Evolutionary conservation across 2,888 invertebrate species (phyloP).

Genomic region (Lasioglossum malachurum): DNA sequence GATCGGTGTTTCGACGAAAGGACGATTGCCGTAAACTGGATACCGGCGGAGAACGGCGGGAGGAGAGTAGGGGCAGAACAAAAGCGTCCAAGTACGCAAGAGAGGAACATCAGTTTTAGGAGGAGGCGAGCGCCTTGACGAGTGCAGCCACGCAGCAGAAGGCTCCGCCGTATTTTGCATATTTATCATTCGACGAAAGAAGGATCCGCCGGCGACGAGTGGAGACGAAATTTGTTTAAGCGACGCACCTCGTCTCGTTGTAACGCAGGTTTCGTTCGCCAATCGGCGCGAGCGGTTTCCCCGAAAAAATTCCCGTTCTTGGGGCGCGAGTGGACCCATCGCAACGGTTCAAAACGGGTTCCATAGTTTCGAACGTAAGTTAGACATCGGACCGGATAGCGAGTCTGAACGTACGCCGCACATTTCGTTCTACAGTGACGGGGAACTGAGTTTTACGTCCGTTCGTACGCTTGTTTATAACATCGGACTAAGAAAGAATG

Average conservation of each 20-base stretch:
- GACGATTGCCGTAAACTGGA: not conserved
- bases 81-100: constrained; percentile 38
- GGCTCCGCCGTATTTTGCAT: constrained; percentile 59
- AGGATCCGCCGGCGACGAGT: constrained; percentile 16
- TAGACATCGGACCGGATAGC: not conserved
- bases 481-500: not conserved
- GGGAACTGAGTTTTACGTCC: too few relatives aligned
- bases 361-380: constrained; percentile 81
- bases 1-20: constrained; percentile 9
- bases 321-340: constrained; percentile 17
- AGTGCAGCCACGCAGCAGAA: constrained; percentile 9
- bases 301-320: not conserved
- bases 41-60: not conserved
- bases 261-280: not conserved
- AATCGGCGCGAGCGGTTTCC: not conserved
- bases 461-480: too few relatives aligned
- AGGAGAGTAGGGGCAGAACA: constrained; percentile 11
- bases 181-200: constrained; percentile 63
- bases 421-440: not conserved
- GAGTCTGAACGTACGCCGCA: too few relatives aligned
- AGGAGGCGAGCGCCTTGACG: constrained; percentile 21
- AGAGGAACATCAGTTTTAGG: constrained; percentile 39
- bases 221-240: constrained; percentile 20
- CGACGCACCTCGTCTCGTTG: not conserved
- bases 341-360: constrained; percentile 80